Base-by-base conservation (phyloP, 2,797 vertebrate genomes). In the Denticeps clupeoides region DNA sequence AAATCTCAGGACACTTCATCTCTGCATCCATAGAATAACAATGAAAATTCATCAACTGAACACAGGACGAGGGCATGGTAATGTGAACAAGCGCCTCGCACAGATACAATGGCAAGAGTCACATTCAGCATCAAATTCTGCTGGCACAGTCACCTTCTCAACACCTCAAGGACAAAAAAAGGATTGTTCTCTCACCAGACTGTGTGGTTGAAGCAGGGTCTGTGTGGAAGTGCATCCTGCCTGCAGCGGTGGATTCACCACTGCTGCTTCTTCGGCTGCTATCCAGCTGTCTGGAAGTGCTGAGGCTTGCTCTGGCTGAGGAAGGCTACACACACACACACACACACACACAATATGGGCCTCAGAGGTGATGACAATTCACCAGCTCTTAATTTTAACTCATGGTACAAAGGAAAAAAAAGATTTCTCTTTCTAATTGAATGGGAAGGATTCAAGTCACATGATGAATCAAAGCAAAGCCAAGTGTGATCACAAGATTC, bases 181-280 rank as follows among this genome's bases (percentile, higher is more conserved):
- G 53, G 3, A 9, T 27, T 9, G 10, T 6, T 18, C 60, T 73
- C 74, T 80, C 59, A 86, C 82, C 83, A 8, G 72, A 87, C 37
- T 86, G 88, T 9, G 79, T 80, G 67, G 80, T 63, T 32, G 84
- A 78, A 2, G 79, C 72, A 32, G 81, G 80, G 41, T 91, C 86
- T 63, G 82, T 69, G 61, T 79, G 82, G 75, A 79, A 87, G 62
- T 73, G 80, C 68, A 73, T 85, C 62, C 67, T 82, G 70, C 33
- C 47, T 58, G 70, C 70, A 2, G 68, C 70, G 53, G 64, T 76
- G 56, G 37, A 32, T 10, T 13, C 12, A 12, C 18, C 45, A 41
- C 33, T 28, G 9, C 15, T 35, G 23, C 65, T 58, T 28, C 70
- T 79, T 78, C 37, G 76, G 80, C 67, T 84, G 45, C 50, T 40